Conservation (phyloP, 1,140 invertebrate genomes). For the Coptotermes formosanus region DNA sequence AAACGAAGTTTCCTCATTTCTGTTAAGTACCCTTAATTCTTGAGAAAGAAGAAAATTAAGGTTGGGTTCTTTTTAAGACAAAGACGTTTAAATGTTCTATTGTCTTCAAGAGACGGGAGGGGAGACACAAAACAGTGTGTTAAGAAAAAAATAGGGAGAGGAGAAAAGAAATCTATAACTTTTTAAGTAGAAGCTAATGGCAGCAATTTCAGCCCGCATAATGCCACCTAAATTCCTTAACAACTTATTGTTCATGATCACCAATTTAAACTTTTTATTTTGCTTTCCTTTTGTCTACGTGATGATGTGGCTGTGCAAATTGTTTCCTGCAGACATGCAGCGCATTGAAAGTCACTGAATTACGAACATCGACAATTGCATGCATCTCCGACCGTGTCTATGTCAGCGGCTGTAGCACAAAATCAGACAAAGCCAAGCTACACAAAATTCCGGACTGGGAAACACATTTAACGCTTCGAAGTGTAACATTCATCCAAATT, state of each 20-base stretch:
- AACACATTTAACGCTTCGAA: no score
- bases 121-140: background rate
- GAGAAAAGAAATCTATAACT: background rate
- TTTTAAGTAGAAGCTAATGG: conserved; percentile 7
- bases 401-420: no score
- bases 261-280: background rate
- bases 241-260: background rate
- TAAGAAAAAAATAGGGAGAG: background rate
- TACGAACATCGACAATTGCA: background rate
- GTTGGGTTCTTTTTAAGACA: background rate
- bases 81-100: conserved; percentile 4
- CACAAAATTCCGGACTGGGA: no score
- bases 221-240: background rate
- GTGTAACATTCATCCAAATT: no score
- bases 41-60: background rate
- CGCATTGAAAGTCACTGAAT: background rate
- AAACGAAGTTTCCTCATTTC: conserved; percentile 13
- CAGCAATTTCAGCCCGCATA: background rate
- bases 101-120: background rate
- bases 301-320: background rate
- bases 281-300: background rate
- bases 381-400: no score
- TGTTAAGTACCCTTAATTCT: background rate
- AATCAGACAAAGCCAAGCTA: no score
- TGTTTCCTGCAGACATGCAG: background rate